Base-by-base conservation (phyloP, 2,797 vertebrate genomes). In the Urosaurus nigricauda region DNA sequence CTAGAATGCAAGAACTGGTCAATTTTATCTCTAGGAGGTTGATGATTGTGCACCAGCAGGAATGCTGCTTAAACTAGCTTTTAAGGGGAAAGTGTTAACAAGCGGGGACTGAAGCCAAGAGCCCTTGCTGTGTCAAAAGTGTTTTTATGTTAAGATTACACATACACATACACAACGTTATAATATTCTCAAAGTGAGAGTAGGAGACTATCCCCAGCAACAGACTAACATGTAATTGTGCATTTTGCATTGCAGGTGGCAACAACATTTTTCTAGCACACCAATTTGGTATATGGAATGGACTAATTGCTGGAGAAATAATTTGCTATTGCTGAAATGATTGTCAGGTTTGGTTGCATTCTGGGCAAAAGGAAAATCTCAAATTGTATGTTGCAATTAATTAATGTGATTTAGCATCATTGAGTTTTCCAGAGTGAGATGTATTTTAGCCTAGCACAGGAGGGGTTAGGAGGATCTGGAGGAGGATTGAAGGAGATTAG, bases 111-210 rank as follows among this genome's bases (percentile, higher is more conserved):
- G 53, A 85, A 88, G 79, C 58, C 19, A 6, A 17, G 68, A 37
- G 87, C 32, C 83, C 8, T 51, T 3, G 0, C 84, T 84, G 85
- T 5, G 70, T 90, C 84, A 91, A 90, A 87, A 37, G 1, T 85
- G 1, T 88, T 91, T 90, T 89, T 84, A 43, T 65, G 79, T 90
- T 83, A 75, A 35, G 63, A 56, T 58, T 47, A 73, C 60, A 63
- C 60, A 63, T 3, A 32, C 17, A 32, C 90, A 32, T 37, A 4
- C 73, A 89, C 71, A 71, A 1, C 0, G 83, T 93, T 91, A 21
- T 43, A 82, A 83, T 77, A 32, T 92, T 90, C 80, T 82, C 90
- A 74, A 4, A 92, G 75, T 1, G 56, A 37, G 47, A 94, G 43
- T 29, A 79, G 91, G 60, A 90, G 82, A 35, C 60, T 91, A 53